phyloP scores from a whole-genome alignment of 1,140 invertebrate genomes.

The Bombus vancouverensis region DNA sequence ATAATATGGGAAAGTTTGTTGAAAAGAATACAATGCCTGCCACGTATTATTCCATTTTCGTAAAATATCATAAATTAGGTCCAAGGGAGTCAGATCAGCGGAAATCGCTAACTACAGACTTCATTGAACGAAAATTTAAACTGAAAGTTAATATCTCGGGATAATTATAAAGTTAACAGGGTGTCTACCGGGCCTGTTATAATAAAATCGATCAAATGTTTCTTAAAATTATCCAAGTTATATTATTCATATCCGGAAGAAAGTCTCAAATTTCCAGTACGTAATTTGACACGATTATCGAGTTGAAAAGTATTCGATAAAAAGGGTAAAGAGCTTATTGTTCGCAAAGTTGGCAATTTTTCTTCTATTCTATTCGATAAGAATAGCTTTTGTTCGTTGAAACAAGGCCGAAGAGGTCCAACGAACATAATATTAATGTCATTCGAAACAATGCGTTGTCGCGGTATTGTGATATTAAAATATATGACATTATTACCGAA shows the following conservation, averaged over 20 bases:
- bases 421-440: slow-evolving; percentile 8
- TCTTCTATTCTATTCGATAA: background rate
- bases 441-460: slow-evolving; percentile 18
- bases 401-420: background rate
- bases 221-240: background rate
- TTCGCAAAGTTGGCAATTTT: slow-evolving; percentile 3
- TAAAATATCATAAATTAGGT: too few species aligned
- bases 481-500: slow-evolving; percentile 58
- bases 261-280: background rate
- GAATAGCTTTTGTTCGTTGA: background rate
- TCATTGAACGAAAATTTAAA: too few species aligned
- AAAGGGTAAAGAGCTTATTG: background rate
- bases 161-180: background rate
- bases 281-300: background rate
- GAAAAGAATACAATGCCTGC: too few species aligned
- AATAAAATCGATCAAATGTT: background rate
- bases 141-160: background rate
- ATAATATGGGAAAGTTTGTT: too few species aligned
- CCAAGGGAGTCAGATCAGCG: too few species aligned
- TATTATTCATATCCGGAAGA: background rate
- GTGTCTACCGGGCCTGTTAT: background rate
- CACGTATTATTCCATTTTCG: too few species aligned
- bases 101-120: too few species aligned
- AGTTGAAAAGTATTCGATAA: background rate
- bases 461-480: slow-evolving; percentile 56